Evolutionary conservation across 2,797 vertebrate genomes (phyloP).

Genomic region (Kryptolebias ocellatus): DNA sequence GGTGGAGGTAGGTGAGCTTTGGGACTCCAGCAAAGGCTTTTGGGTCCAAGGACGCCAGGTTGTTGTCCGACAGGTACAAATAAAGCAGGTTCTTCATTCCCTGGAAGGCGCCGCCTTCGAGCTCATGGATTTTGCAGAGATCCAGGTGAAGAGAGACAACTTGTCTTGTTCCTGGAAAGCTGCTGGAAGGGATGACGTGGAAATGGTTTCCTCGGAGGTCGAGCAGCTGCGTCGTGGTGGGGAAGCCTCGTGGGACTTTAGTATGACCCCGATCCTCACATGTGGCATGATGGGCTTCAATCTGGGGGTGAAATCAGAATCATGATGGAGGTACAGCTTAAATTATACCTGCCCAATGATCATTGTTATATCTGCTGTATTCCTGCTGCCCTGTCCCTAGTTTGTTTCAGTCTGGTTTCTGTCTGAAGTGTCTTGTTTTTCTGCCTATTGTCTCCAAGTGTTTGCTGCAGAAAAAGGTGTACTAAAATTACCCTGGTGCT

Average conservation of each 20-base stretch:
- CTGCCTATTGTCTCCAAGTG: background rate
- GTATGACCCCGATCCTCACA: constrained; percentile 82
- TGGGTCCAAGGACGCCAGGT: constrained; percentile 77
- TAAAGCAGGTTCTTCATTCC: constrained; percentile 87
- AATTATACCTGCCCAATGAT: background rate
- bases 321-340: background rate
- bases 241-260: constrained; percentile 86
- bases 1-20: constrained; percentile 86
- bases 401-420: background rate
- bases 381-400: background rate
- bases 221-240: constrained; percentile 82
- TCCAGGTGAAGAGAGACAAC: constrained; percentile 91
- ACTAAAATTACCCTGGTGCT: no score
- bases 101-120: constrained; percentile 81
- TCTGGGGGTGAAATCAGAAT: constrained; percentile 37
- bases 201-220: constrained; percentile 87
- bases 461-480: background rate
- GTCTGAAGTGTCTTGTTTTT: background rate
- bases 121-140: constrained; percentile 77
- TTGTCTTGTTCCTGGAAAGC: constrained; percentile 80
- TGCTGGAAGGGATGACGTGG: constrained; percentile 72
- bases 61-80: constrained; percentile 89
- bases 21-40: constrained; percentile 80
- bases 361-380: background rate
- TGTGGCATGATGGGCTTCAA: constrained; percentile 79